phyloP scores from a whole-genome alignment of 2,888 invertebrate species.

The Torymus aiolomorphi region DNA sequence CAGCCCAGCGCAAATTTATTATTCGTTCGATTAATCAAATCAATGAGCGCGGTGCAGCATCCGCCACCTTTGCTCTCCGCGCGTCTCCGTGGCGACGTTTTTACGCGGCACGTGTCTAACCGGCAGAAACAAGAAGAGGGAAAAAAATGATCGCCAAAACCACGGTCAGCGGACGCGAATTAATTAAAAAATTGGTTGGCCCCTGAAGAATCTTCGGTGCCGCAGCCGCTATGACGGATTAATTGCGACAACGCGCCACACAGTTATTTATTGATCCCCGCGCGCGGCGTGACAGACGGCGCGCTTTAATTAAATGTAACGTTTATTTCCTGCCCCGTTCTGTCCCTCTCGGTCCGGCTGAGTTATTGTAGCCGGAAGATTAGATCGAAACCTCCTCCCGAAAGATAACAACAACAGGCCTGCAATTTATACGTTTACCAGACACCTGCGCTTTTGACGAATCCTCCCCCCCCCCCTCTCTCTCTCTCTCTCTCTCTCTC shows the following conservation, averaged over 20 bases:
- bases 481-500: no score
- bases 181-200: constrained; percentile 40
- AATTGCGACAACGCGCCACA: constrained; percentile 45
- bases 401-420: constrained; percentile 17
- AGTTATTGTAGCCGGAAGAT: constrained; percentile 24
- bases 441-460: no score
- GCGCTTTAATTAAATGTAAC: constrained; percentile 57
- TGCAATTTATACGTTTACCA: no score
- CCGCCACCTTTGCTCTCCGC: no score
- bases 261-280: constrained; percentile 56
- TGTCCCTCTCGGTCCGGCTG: no score
- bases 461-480: no score
- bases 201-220: constrained; percentile 12
- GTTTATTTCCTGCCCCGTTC: constrained; percentile 42
- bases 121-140: no score
- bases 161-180: background rate
- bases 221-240: constrained; percentile 54
- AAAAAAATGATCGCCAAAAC: background rate
- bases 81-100: no score
- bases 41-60: constrained; percentile 18
- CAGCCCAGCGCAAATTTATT: background rate
- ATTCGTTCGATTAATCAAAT: constrained; percentile 51
- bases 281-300: background rate
- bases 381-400: constrained; percentile 39
- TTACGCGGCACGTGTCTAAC: no score